Conservation (phyloP, 64 coral and sea anemone genomes). For the Dendronephthya gigantea region DNA sequence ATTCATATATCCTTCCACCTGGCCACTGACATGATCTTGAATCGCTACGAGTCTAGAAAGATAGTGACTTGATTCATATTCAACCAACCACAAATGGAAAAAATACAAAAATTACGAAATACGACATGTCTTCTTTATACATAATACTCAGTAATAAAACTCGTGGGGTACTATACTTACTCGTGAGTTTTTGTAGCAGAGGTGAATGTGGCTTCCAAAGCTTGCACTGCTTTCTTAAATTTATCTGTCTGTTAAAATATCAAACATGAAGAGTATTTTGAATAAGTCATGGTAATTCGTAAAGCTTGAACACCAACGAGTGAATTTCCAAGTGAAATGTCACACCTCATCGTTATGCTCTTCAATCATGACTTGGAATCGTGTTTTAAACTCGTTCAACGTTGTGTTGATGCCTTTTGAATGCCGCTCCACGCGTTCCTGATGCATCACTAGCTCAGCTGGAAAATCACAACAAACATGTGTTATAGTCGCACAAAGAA, state of each 20-base stretch:
- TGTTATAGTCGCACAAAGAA: too few species aligned
- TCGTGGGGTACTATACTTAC: conserved; percentile 23
- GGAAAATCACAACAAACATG: background rate
- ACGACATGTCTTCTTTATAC: background rate
- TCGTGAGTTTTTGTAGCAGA: conserved; percentile 96
- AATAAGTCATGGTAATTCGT: too few species aligned
- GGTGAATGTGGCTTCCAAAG: conserved; percentile 81
- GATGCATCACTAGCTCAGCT: conserved; percentile 94
- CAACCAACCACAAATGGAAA: too few species aligned
- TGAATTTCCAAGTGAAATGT: background rate
- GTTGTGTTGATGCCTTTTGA: conserved; percentile 76
- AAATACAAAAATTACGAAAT: too few species aligned
- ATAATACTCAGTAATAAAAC: background rate
- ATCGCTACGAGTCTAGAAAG: conserved; percentile 60
- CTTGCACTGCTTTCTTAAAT: conserved; percentile 89
- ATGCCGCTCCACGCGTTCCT: conserved; percentile 80
- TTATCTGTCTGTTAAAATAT: conserved; percentile 59
- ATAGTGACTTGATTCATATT: too few species aligned
- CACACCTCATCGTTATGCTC: conserved; percentile 93
- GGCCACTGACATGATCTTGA: conserved; percentile 88
- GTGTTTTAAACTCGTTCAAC: conserved; percentile 74
- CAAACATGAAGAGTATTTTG: background rate
- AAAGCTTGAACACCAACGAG: too few species aligned
- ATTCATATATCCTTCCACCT: conserved; percentile 95
- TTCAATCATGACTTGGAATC: conserved; percentile 92